phyloP scores from a whole-genome alignment of 2,113 vertebrate genomes.

The Brevimyrus niger region DNA sequence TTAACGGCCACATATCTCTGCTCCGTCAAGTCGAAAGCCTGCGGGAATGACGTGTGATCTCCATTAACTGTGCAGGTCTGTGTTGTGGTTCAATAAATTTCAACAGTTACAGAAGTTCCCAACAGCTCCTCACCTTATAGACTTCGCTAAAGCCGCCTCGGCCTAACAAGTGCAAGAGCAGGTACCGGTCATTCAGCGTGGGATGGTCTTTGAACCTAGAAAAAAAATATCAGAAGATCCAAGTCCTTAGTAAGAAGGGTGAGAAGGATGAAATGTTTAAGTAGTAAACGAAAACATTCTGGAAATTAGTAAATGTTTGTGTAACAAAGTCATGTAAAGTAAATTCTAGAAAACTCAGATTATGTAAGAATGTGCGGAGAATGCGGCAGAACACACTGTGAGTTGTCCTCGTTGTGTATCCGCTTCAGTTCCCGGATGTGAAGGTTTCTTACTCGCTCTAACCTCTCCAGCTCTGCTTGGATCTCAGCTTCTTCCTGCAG shows the following conservation, averaged over 20 bases:
- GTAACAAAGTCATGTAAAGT: neutral
- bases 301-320: neutral
- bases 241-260: neutral
- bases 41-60: neutral
- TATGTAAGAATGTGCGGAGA: neutral
- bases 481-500: slow-evolving; percentile 89
- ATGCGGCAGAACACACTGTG: slow-evolving; percentile 67
- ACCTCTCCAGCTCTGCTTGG: slow-evolving; percentile 83
- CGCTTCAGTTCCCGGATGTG: slow-evolving; percentile 95
- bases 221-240: slow-evolving; percentile 13
- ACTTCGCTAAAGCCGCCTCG: slow-evolving; percentile 96
- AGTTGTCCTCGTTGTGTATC: slow-evolving; percentile 96
- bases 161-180: slow-evolving; percentile 85
- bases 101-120: neutral
- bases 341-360: neutral
- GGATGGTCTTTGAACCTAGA: slow-evolving; percentile 93
- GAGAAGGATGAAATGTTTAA: neutral
- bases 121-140: slow-evolving; percentile 72
- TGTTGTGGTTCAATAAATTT: neutral
- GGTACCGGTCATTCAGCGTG: slow-evolving; percentile 87
- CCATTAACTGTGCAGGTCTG: neutral
- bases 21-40: slow-evolving; percentile 94
- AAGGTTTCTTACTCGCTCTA: slow-evolving; percentile 91
- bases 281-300: neutral
- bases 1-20: slow-evolving; percentile 95